Percentiles rank a stretch among this genome's conserved stretches.
phyloP scores from a whole-genome alignment of 2,888 invertebrate species.

The Andrena dorsata region DNA sequence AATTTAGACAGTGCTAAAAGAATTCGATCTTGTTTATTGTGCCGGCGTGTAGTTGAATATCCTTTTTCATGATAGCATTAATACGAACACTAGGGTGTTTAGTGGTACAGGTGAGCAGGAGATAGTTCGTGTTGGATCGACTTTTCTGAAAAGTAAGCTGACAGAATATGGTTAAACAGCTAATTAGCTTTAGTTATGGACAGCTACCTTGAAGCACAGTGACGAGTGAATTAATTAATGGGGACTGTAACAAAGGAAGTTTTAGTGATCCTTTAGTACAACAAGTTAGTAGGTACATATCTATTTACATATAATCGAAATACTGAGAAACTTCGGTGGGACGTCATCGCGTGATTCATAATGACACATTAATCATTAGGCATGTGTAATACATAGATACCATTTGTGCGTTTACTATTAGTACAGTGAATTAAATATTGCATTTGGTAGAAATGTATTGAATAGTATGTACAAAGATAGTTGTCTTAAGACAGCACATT shows the following conservation, averaged over 20 bases:
- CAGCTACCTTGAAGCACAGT: background rate
- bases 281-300: background rate
- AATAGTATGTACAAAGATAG: too few relatives aligned
- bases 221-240: background rate
- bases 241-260: background rate
- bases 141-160: constrained; percentile 7
- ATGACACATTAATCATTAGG: constrained; percentile 56
- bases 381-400: constrained; percentile 27
- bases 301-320: background rate
- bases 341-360: constrained; percentile 62
- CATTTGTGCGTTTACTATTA: background rate
- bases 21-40: background rate
- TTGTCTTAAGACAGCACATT: too few relatives aligned
- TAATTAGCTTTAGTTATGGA: too few relatives aligned
- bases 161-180: background rate
- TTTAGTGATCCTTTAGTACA: background rate
- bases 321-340: constrained; percentile 6
- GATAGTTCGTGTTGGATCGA: constrained; percentile 9
- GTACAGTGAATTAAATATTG: background rate
- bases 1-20: background rate
- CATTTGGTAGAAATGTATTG: background rate
- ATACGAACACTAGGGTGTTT: constrained; percentile 5
- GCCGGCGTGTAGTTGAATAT: constrained; percentile 38
- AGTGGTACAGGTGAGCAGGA: background rate
- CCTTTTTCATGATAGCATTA: constrained; percentile 6